Evolutionary conservation across 2,113 vertebrate genomes (phyloP), one percentile per base, ranked within the genome.

Genomic region (Eulemur macaco): DNA sequence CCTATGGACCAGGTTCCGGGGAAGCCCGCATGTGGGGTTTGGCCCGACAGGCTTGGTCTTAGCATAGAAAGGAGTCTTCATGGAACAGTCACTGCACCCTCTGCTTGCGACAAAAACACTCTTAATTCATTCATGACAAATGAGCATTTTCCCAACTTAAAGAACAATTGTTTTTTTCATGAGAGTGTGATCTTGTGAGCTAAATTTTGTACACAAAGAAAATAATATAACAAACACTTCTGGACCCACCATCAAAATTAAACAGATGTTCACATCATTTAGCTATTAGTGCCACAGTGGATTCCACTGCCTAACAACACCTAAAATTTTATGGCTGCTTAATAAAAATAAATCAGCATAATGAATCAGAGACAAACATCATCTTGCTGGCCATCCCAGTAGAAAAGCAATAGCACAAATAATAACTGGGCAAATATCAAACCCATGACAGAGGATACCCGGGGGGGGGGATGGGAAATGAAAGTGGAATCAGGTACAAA

Each of bases 1-100:
- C 88, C 97, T 98, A 98, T 1, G 96, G 97, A 88, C 96, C 96
- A 95, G 94, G 94, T 95, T 90, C 92, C 94, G 93, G 45, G 80
- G 78, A 86, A 34, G 39, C 42, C 87, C 0, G 3, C 34, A 2
- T 0, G 0, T 20, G 66, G 60, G 15, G 34, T 31, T 78, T 0
- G 0, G 8, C 5, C 20, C 11, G 37, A 14, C 27, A 25, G 58
- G 15, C 3, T 0, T 0, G 0, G 27, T 37, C 37, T 42, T 68
- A 2, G 3, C 0, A 0, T 0, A 6, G 54, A 50, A 76, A 52
- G 63, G 47, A n/a, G 56, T 42, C 78, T 86, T 83, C 3, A 0
- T 13, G 64, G 56, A 8, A 34, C 9, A 6, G 39, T 58, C 5
- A 1, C 27, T 1, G 0, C 56, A 37, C 39, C 10, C 54, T 15